Conservation (phyloP, 2,888 invertebrate genomes). For the Cataglyphis altisquamis region DNA sequence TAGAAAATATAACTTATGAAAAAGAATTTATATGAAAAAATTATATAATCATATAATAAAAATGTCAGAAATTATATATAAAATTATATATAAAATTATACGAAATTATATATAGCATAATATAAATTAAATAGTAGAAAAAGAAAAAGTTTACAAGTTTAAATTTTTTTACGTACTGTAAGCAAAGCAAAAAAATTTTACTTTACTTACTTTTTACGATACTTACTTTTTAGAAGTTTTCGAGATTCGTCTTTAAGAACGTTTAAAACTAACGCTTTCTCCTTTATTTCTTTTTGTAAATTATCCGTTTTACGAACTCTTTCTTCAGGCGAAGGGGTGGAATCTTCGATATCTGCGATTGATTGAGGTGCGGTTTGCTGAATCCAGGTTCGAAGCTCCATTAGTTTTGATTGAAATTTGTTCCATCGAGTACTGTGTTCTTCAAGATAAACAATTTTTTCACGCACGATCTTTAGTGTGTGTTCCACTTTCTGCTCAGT, state of each 20-base stretch:
- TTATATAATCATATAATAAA: neutral
- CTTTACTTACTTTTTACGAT: conserved; percentile 85
- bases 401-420: conserved; percentile 91
- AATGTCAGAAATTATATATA: neutral
- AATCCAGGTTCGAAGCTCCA: conserved; percentile 93
- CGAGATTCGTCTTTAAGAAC: conserved; percentile 92
- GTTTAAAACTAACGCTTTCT: conserved; percentile 92
- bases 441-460: conserved; percentile 93
- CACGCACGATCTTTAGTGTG: conserved; percentile 93
- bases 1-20: neutral
- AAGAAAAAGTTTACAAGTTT: neutral
- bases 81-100: neutral
- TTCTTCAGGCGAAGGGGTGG: conserved; percentile 94
- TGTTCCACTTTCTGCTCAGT: conserved; percentile 92
- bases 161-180: conserved; percentile 75
- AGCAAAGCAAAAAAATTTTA: neutral
- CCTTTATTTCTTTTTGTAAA: conserved; percentile 91
- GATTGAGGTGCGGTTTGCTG: conserved; percentile 92
- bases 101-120: neutral
- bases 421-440: conserved; percentile 94
- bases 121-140: neutral
- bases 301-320: conserved; percentile 92
- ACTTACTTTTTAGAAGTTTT: conserved; percentile 88
- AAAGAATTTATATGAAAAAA: neutral
- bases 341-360: conserved; percentile 91